phyloP scores from a whole-genome alignment of 2,797 vertebrate species.

The Coregonus suidteri region DNA sequence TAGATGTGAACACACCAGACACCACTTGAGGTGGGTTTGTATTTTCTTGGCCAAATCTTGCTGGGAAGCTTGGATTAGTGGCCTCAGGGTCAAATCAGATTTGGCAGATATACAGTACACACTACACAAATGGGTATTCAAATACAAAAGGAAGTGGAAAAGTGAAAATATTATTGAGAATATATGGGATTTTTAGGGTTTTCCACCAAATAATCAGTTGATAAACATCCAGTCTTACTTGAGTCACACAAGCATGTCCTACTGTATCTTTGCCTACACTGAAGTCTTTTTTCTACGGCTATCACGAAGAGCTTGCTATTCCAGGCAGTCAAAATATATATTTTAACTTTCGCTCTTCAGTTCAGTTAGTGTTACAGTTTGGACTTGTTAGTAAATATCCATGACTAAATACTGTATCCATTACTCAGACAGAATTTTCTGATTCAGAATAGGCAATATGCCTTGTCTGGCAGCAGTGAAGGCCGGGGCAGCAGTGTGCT shows the following conservation, averaged over 20 bases:
- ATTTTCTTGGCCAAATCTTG: conserved; percentile 20
- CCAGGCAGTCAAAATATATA: not conserved
- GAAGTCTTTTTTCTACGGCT: no score
- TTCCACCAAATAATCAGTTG: no score
- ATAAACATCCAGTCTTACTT: no score
- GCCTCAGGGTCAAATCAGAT: conserved; percentile 20
- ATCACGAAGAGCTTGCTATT: no score
- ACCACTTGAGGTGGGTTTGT: conserved; percentile 16
- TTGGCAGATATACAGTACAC: conserved; percentile 14
- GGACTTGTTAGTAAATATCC: not conserved
- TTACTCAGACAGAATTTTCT: not conserved
- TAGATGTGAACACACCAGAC: conserved; percentile 2
- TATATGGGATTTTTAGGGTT: not conserved
- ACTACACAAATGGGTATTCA: conserved; percentile 6
- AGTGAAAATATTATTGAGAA: not conserved
- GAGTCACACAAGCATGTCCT: no score
- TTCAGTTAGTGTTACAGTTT: not conserved
- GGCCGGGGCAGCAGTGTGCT: conserved; percentile 32
- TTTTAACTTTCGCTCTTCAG: not conserved
- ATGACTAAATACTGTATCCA: not conserved
- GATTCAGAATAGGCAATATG: not conserved
- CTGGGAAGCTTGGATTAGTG: conserved; percentile 12
- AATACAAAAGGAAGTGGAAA: conserved; percentile 17
- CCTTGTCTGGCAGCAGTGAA: not conserved
- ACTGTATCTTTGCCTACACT: no score